Base-by-base conservation (phyloP, 2,888 invertebrate species). In the Argyra leucocephala region DNA sequence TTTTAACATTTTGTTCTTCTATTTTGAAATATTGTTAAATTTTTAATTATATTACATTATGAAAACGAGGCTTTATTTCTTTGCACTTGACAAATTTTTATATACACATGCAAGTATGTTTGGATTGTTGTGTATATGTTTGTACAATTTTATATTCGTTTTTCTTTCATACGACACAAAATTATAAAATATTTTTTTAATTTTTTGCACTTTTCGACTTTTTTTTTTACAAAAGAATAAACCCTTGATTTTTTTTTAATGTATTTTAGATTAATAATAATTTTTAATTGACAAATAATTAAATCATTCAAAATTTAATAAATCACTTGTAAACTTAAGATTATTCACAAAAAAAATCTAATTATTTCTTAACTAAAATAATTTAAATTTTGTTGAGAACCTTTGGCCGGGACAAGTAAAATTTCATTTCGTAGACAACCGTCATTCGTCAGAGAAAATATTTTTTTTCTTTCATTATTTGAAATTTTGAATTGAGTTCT, bases 341-440 rank as follows among this genome's bases (percentile, higher is more conserved):
- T 10, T 10, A 31, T 2, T 31, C 4, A 31, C 31, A 6, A 6
- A 10, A 12, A 10, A 6, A 31, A 31, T 12, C 18, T n/a, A 48
- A 48, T 31, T 5, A 31, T 31, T n/a, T n/a, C n/a, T n/a, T n/a
- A n/a, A 31, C 2, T 31, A 31, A 18, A 48, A 15, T 48, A 9
- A 48, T 48, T 18, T 48, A 48, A 48, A 48, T 48, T 59, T 57
- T n/a, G 22, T 57, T 57, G n/a, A 22, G 23, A 23, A 59, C 59
- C 59, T 59, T 59, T 59, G 59, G 59, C 59, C 59, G 59, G 59
- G 59, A 23, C 23, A 23, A 18, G n/a, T 10, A 23, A 15, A 59
- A 59, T 59, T 22, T 59, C 23, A 15, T 23, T 48, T 48, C 48
- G 48, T n/a, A 48, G 48, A 48, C n/a, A 18, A 48, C 48, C 48